Base-by-base conservation (phyloP, 1,140 invertebrate genomes). In the Drusus annulatus region DNA sequence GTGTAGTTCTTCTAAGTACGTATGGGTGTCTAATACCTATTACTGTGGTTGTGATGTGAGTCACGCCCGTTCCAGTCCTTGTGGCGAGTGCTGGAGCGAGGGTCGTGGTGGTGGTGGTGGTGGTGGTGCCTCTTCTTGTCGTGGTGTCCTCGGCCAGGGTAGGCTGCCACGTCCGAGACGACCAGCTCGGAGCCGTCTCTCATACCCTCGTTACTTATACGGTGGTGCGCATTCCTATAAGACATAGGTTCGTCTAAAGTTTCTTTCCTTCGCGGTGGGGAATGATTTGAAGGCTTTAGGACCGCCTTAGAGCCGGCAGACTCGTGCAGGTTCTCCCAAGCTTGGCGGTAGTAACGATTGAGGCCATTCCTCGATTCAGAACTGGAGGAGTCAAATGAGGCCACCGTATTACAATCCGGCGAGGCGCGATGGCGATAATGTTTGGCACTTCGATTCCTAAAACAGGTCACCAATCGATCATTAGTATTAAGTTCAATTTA, bases 251-350 rank as follows among this genome's bases (percentile, higher is more conserved):
- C 83, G 76, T 94, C 94, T 81, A 94, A 86, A 23, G 93, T 94
- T 83, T 94, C 94, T 86, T 94, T 94, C 62, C 93, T 91, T 51
- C 91, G 88, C 13, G 93, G 87, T 1, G 91, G 90, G 54, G 91
- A 90, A 84, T 92, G 91, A 68, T 89, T 90, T 21, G 86, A 85
- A 0, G 86, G 86, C 80, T 85, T 87, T 74, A 87, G 85, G 78
- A 89, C 90, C 15, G 91, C 88, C 85, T 92, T 93, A 60, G 91
- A 91, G 25, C 93, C 92, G 13, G 94, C 91, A 16, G 94, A 94
- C 87, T 96, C 95, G 85, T 97, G 95, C 4, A 98, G 91, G 86
- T 97, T 97, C 85, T 97, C 96, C 96, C 96, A 98, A 4, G 96
- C 96, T 86, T 96, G 94, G 17, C 95, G 92, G 88, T 98, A 98